Conservation (phyloP, 2,888 invertebrate genomes). For the Dasysyrphus albostriatus region DNA sequence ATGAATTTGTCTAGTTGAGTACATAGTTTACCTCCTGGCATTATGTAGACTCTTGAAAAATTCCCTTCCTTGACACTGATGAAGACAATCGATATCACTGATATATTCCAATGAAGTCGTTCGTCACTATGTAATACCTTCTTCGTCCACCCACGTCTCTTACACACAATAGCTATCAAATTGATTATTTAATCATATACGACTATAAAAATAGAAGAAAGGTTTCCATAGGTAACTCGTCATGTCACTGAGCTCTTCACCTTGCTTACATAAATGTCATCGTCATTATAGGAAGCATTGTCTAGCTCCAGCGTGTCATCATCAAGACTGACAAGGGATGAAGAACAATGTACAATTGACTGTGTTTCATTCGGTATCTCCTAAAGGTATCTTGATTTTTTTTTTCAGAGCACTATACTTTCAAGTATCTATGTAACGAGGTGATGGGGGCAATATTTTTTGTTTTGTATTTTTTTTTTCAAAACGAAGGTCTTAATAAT, state of each 20-base stretch:
- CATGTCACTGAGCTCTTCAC: constrained; percentile 32
- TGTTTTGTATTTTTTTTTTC: not conserved
- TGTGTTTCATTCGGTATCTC: constrained; percentile 16
- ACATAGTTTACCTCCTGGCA: too few species aligned
- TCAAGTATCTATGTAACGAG: constrained; percentile 49
- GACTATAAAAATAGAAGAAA: constrained; percentile 17
- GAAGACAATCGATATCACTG: constrained; percentile 32
- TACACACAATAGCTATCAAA: constrained; percentile 49
- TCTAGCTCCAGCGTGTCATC: constrained; percentile 23
- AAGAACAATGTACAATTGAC: constrained; percentile 48
- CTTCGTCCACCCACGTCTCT: constrained; percentile 28
- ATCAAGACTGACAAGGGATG: constrained; percentile 51
- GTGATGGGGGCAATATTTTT: constrained; percentile 4
- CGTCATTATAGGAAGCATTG: constrained; percentile 23
- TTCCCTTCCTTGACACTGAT: not conserved
- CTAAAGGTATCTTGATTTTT: not conserved
- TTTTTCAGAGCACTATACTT: constrained; percentile 46
- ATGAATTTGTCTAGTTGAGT: constrained; percentile 2
- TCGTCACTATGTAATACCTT: not conserved
- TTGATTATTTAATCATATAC: constrained; percentile 41
- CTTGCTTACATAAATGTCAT: constrained; percentile 43
- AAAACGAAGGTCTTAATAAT: constrained; percentile 18
- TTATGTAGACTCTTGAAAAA: not conserved
- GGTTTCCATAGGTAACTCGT: constrained; percentile 36
- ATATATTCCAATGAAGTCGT: constrained; percentile 25